Evolutionary conservation across 2,113 vertebrate genomes (phyloP).

Genomic region (Melanerpes formicivorus): DNA sequence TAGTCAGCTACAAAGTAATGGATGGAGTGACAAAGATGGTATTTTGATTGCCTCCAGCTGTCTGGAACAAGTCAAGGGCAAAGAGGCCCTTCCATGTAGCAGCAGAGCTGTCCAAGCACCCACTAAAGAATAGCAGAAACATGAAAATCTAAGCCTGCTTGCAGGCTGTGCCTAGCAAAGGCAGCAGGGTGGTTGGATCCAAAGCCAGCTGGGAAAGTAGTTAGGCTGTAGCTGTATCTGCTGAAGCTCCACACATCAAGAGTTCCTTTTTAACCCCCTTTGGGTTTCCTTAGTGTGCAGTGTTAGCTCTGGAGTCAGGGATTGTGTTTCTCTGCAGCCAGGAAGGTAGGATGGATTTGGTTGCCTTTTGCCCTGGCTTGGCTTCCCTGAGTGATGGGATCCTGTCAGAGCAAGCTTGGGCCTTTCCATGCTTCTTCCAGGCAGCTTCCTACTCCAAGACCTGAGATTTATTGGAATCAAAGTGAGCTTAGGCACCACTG

Average conservation of each 20-base stretch:
- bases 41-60: slow-evolving; percentile 83
- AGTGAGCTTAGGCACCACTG: background rate
- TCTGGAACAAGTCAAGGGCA: slow-evolving; percentile 68
- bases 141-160: slow-evolving; percentile 9
- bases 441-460: background rate
- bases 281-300: background rate
- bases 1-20: slow-evolving; percentile 75
- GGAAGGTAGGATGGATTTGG: background rate
- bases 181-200: slow-evolving; percentile 6
- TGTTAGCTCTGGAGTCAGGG: too few species aligned
- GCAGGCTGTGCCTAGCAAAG: slow-evolving; percentile 17
- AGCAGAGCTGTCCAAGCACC: slow-evolving; percentile 23
- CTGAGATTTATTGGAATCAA: background rate
- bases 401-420: background rate
- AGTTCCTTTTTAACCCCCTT: slow-evolving; percentile 5
- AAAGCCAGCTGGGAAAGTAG: slow-evolving; percentile 34
- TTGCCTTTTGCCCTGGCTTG: background rate
- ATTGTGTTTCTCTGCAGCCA: background rate
- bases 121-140: slow-evolving; percentile 40
- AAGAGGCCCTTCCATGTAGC: slow-evolving; percentile 41
- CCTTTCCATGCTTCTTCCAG: background rate
- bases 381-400: background rate
- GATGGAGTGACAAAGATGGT: slow-evolving; percentile 78
- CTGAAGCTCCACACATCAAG: background rate
- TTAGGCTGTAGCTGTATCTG: background rate